Conservation (phyloP, 2,888 invertebrate genomes). For the Ornithoptera priamus region DNA sequence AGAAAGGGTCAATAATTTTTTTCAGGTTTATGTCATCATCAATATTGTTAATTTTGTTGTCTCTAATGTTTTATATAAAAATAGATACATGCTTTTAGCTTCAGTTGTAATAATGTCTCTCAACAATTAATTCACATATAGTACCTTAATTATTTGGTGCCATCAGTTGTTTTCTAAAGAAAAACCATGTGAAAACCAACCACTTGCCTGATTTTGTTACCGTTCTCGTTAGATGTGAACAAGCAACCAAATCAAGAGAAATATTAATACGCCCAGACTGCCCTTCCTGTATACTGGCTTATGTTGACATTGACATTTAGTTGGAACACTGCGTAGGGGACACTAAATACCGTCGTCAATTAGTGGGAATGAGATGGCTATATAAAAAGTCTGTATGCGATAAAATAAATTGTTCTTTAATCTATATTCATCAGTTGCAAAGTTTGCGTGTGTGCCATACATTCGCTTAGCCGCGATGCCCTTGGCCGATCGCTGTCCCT, state of each 20-base stretch:
- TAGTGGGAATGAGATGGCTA: slow-evolving; percentile 42
- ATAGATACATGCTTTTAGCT: no score
- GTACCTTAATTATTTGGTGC: no score
- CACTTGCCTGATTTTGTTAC: slow-evolving; percentile 29
- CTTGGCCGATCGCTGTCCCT: slow-evolving; percentile 61
- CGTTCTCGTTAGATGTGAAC: slow-evolving; percentile 57
- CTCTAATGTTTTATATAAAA: no score
- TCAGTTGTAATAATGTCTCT: no score
- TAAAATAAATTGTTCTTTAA: slow-evolving; percentile 42
- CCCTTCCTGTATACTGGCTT: slow-evolving; percentile 61
- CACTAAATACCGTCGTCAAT: slow-evolving; percentile 44
- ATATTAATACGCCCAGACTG: slow-evolving; percentile 47
- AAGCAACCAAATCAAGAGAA: slow-evolving; percentile 42
- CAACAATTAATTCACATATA: no score
- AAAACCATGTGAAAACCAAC: not conserved
- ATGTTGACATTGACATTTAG: slow-evolving; percentile 73
- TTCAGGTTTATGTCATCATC: no score
- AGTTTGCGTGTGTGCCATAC: slow-evolving; percentile 49
- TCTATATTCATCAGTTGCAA: slow-evolving; percentile 51
- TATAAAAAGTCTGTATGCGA: slow-evolving; percentile 47
- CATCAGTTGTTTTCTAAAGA: no score
- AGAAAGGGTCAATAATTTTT: no score
- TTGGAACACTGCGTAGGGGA: slow-evolving; percentile 39
- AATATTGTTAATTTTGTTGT: no score
- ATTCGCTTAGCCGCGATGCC: slow-evolving; percentile 54